A percentile compares a stretch with the other conserved stretches of the same genome.
These are phyloP conservation scores for Alces alces DNA, from an alignment of 2,113 vertebrate species.

Conservation along the genomic window DNA sequence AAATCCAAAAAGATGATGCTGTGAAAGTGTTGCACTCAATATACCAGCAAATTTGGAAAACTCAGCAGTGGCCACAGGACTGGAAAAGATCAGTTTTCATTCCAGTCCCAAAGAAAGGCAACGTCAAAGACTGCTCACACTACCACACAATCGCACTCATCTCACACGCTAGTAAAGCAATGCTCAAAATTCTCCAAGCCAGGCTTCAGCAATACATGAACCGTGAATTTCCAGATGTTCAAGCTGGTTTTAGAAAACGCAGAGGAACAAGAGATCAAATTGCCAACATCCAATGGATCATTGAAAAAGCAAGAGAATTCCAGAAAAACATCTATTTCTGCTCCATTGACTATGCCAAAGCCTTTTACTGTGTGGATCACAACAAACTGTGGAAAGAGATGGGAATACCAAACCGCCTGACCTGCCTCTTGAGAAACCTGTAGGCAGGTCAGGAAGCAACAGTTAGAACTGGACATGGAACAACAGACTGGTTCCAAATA, in stretches of 20 bases:
- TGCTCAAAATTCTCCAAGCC: neutral
- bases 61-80: neutral
- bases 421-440: neutral
- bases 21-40: neutral
- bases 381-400: neutral
- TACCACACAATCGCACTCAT: accelerated
- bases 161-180: neutral
- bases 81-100: neutral
- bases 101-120: neutral
- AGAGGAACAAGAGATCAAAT: neutral
- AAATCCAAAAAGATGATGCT: neutral
- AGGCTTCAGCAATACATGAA: neutral
- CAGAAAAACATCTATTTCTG: neutral
- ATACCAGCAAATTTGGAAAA: neutral
- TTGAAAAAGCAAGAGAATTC: neutral
- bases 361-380: neutral
- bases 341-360: neutral
- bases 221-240: neutral
- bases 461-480: neutral
- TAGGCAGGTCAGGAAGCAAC: neutral
- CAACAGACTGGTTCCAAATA: neutral
- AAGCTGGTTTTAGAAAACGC: neutral
- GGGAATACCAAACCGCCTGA: neutral
- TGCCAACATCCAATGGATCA: neutral
- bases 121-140: neutral